These are phyloP conservation scores for Mythimna vitellina DNA, from an alignment of 2,888 invertebrate genomes.

Conservation along the genomic window DNA sequence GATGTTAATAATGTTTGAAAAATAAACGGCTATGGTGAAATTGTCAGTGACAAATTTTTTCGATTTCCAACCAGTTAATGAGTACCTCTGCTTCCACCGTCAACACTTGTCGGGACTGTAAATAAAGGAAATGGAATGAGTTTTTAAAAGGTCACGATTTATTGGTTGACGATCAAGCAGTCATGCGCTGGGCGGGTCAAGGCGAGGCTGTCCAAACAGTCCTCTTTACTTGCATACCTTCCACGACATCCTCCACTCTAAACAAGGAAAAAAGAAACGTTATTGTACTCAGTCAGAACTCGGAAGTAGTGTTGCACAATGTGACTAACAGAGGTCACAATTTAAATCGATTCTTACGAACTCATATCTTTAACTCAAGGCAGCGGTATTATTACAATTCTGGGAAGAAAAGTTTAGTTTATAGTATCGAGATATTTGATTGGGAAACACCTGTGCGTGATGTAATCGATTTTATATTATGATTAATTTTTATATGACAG, in stretches of 20 bases:
- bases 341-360: conserved; percentile 44
- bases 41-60: conserved; percentile 57
- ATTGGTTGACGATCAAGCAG: conserved; percentile 74
- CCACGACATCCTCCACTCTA: conserved; percentile 62
- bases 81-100: conserved; percentile 58
- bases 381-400: conserved; percentile 41
- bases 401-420: conserved; percentile 41
- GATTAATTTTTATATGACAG: conserved; percentile 27
- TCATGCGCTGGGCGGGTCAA: conserved; percentile 78
- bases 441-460: conserved; percentile 31
- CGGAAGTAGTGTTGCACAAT: conserved; percentile 73
- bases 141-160: conserved; percentile 77
- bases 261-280: conserved; percentile 71
- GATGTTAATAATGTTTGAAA: conserved; percentile 50
- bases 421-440: conserved; percentile 31
- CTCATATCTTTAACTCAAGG: conserved; percentile 35
- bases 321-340: conserved; percentile 57
- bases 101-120: conserved; percentile 68
- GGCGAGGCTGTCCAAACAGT: conserved; percentile 76
- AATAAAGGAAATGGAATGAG: conserved; percentile 81
- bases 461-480: conserved; percentile 23
- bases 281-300: conserved; percentile 65
- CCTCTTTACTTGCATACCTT: conserved; percentile 60
- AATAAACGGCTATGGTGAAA: conserved; percentile 55
- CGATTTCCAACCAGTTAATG: conserved; percentile 56